Evolutionary conservation across 37 sponge, comb jelly and placozoan genomes (phyloP).

Genomic region (Spongilla lacustris): DNA sequence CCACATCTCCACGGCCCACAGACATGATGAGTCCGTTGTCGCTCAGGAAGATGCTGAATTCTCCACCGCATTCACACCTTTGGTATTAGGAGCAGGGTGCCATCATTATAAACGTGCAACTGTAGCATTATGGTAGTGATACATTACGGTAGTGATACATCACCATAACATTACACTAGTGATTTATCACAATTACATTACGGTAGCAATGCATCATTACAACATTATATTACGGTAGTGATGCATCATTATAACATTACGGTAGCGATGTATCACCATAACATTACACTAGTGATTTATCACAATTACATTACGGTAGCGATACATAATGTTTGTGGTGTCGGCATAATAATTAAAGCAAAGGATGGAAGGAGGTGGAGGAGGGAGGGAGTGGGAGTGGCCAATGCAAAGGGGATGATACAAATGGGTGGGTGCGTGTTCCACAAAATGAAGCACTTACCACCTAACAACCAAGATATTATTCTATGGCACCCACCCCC

Average conservation of each 20-base stretch:
- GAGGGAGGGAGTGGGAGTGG: not conserved
- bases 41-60: slow-evolving; percentile 86
- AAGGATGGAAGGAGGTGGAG: not conserved
- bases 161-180: too few relatives aligned
- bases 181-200: not conserved
- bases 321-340: too few relatives aligned
- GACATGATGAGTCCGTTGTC: slow-evolving; percentile 93
- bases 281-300: not conserved
- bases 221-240: too few relatives aligned
- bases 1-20: slow-evolving; percentile 80
- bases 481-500: not conserved
- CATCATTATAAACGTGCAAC: too few relatives aligned
- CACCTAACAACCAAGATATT: too few relatives aligned
- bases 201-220: not conserved
- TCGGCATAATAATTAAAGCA: not conserved
- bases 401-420: not conserved
- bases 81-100: not conserved
- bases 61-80: slow-evolving; percentile 91
- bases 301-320: not conserved
- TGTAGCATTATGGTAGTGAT: too few relatives aligned
- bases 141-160: too few relatives aligned
- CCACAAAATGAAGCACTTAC: too few relatives aligned
- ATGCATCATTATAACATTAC: too few relatives aligned
- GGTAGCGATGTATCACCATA: too few relatives aligned
- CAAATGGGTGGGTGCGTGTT: too few relatives aligned